These are phyloP conservation scores for Parasteatoda tepidariorum DNA, from an alignment of 1,140 invertebrate genomes.

Conservation along the genomic window DNA sequence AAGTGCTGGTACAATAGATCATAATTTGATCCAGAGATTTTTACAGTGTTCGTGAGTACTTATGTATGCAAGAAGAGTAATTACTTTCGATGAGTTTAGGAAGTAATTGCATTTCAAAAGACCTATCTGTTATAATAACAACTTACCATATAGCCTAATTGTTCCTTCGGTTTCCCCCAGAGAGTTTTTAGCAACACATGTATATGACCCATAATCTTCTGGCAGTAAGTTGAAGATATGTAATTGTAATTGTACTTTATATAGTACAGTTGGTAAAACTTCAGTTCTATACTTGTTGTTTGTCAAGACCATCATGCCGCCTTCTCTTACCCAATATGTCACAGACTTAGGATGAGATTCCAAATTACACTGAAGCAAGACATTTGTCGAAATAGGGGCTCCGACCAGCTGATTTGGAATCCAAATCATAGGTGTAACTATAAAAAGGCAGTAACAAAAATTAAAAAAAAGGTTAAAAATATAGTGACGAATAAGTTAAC, in stretches of 20 bases:
- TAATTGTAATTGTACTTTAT: slow-evolving; percentile 60
- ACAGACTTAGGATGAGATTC: slow-evolving; percentile 65
- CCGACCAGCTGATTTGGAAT: slow-evolving; percentile 70
- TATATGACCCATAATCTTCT: slow-evolving; percentile 87
- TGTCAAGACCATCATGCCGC: slow-evolving; percentile 61
- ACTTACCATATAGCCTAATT: slow-evolving; percentile 84
- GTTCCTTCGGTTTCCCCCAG: slow-evolving; percentile 90
- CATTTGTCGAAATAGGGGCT: slow-evolving; percentile 67
- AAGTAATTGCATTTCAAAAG: no score
- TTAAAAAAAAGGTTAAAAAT: no score
- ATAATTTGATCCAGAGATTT: no score
- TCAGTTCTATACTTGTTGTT: slow-evolving; percentile 61
- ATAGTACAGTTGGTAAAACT: slow-evolving; percentile 25
- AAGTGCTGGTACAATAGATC: no score
- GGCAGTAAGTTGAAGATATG: slow-evolving; percentile 61
- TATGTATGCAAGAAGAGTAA: no score
- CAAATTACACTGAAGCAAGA: slow-evolving; percentile 69
- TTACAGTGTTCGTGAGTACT: no score
- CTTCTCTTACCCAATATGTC: slow-evolving; percentile 63
- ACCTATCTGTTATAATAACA: no score
- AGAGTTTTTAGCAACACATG: slow-evolving; percentile 93
- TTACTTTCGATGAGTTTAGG: no score
- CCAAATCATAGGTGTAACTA: slow-evolving; percentile 70
- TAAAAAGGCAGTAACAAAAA: no score
- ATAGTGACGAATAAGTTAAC: no score